These are phyloP conservation scores for Hormaphis cornu DNA, from an alignment of 1,140 invertebrate species.

Conservation along the genomic window DNA sequence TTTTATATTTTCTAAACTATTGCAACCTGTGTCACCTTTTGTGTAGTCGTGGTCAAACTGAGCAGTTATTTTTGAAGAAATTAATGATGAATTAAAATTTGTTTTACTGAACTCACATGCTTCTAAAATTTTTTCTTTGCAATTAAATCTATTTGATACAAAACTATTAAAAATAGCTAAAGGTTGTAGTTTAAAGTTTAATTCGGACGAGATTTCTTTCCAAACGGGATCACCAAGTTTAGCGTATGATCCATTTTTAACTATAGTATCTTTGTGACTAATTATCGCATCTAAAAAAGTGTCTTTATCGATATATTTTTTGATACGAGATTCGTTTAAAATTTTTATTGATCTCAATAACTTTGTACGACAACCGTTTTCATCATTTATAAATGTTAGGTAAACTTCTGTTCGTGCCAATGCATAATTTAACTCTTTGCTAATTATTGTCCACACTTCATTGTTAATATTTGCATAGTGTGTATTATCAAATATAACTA, in stretches of 20 bases:
- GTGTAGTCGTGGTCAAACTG: constrained; percentile 17
- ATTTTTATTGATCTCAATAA: background rate
- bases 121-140: constrained; percentile 5
- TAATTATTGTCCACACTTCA: constrained; percentile 14
- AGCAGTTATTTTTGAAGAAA: constrained; percentile 3
- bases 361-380: background rate
- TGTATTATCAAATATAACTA: background rate
- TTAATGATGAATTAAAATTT: background rate
- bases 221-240: constrained; percentile 22
- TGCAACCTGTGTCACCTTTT: background rate
- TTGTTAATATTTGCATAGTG: constrained; percentile 21
- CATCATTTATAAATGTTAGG: background rate
- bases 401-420: background rate
- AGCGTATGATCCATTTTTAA: constrained; percentile 4
- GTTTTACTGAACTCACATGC: background rate
- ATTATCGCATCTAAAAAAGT: constrained; percentile 8
- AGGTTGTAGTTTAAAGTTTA: constrained; percentile 1
- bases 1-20: constrained; percentile 1
- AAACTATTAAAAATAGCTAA: constrained; percentile 12
- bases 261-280: background rate
- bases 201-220: background rate
- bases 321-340: background rate
- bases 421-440: background rate
- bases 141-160: constrained; percentile 1
- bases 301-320: constrained; percentile 7